Evolutionary conservation across 2,888 invertebrate genomes (phyloP).

Genomic region (Acholoe squamosa): DNA sequence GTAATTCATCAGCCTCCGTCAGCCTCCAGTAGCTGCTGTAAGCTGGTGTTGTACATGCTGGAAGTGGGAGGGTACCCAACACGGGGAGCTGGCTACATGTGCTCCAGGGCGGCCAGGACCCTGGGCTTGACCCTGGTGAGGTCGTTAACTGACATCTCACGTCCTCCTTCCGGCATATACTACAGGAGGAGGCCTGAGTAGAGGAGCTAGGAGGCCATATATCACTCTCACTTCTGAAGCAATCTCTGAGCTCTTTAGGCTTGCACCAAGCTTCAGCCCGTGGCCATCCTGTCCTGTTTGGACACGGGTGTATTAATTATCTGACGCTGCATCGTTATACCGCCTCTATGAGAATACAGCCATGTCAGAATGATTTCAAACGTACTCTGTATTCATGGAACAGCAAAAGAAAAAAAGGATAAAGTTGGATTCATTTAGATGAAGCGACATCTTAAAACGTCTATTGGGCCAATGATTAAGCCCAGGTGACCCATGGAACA

Average conservation of each 20-base stretch:
- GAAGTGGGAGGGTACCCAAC: background rate
- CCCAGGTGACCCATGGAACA: too few relatives aligned
- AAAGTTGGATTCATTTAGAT: too few relatives aligned
- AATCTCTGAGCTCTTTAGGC: background rate
- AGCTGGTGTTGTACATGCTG: background rate
- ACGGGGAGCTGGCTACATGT: background rate
- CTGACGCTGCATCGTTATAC: too few relatives aligned
- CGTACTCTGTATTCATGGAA: too few relatives aligned
- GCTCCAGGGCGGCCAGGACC: background rate
- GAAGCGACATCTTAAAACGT: too few relatives aligned
- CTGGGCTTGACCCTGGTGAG: slow-evolving; percentile 6
- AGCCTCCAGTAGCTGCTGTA: background rate
- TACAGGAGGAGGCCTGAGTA: background rate
- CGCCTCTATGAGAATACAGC: too few relatives aligned
- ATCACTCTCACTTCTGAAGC: background rate
- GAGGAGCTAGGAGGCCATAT: background rate
- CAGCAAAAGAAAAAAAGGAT: too few relatives aligned
- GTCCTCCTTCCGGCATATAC: slow-evolving; percentile 20
- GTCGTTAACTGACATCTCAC: slow-evolving; percentile 12
- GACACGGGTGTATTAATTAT: too few relatives aligned
- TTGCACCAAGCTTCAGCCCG: background rate
- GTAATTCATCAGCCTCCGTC: slow-evolving; percentile 8
- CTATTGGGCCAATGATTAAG: too few relatives aligned
- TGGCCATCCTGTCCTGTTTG: too few relatives aligned
- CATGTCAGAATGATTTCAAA: too few relatives aligned